Percentiles rank a stretch among this genome's conserved stretches.
Evolutionary conservation across 2,797 vertebrate genomes (phyloP).

Genomic region (Manis pentadactyla): DNA sequence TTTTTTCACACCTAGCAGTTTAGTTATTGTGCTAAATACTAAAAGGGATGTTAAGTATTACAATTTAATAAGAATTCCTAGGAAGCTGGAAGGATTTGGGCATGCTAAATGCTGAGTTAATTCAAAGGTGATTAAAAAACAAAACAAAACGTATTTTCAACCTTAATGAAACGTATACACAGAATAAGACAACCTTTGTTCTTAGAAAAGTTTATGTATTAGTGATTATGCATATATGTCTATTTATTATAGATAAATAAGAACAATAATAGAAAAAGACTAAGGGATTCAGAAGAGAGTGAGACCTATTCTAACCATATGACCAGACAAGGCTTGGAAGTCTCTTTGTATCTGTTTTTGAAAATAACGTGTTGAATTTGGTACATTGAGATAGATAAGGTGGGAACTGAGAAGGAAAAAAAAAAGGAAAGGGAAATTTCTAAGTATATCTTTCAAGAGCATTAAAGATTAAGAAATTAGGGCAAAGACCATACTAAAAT

Average conservation of each 20-base stretch:
- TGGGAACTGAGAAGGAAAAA: not conserved
- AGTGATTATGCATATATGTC: not conserved
- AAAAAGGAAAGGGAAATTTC: not conserved
- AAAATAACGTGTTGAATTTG: not conserved
- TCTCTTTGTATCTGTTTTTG: not conserved
- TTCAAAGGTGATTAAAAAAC: not conserved
- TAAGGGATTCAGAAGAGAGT: not conserved
- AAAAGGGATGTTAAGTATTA: not conserved
- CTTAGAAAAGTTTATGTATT: not conserved
- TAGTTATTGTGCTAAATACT: not conserved
- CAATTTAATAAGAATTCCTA: not conserved
- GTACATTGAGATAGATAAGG: not conserved
- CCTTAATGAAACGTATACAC: not conserved
- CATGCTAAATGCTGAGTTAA: not conserved
- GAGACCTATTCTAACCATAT: not conserved
- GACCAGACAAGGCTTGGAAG: not conserved
- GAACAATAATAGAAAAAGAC: not conserved
- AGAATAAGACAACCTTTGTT: not conserved
- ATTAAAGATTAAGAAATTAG: not conserved
- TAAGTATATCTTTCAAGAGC: not conserved
- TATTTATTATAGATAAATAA: not conserved
- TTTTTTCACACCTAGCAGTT: not conserved
- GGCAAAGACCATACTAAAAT: not conserved
- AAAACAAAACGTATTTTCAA: not conserved
- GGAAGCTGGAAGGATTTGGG: not conserved